Evolutionary conservation across 1,140 invertebrate genomes (phyloP), one percentile per base, ranked within the genome.

Genomic region (Drosophila serrata): DNA sequence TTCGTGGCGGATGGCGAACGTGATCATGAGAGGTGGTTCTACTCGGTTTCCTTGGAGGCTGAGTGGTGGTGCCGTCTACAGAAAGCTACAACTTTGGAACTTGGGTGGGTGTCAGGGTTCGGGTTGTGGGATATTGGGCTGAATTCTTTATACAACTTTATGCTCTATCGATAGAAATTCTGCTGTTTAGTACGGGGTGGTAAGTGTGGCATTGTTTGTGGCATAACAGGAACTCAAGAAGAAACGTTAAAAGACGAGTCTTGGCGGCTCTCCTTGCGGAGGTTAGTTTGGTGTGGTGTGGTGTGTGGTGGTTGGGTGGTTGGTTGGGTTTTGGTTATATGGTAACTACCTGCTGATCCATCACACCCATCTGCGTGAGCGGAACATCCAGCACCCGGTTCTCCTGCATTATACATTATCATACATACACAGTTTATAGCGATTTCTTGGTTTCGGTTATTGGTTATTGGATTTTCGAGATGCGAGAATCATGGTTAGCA

Each of bases 331-430:
- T 53, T 82, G 75, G 65, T 81, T 75, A 73, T 79, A 81, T 88
- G 81, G 86, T 91, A 91, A 86, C 82, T 92, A 96, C 96, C 96
- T 97, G 96, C 96, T 94, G 96, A 96, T 94, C 96, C 96, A 94
- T 97, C 96, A 95, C 96, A 97, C 94, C 96, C 96, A 93, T 97
- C 96, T 92, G 96, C 95, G 94, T 97, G 96, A 93, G 96, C 96
- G 91, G 96, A 95, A 94, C 96, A 97, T 94, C 96, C 96, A 94
- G 95, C 95, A 94, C 96, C 96, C 93, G 95, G 94, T 93, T 96
- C 95, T 96, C 94, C 92, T 93, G 90, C 90, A 81, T 90, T 84
- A 82, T 81, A 85, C 74, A 85, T 85, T 73, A 76, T 81, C 73
- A 75, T 75, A 79, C 63, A 79, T 75, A 79, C 60, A 80, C 61